phyloP scores from a whole-genome alignment of 2,113 vertebrate species.

The Tor tambroides region DNA sequence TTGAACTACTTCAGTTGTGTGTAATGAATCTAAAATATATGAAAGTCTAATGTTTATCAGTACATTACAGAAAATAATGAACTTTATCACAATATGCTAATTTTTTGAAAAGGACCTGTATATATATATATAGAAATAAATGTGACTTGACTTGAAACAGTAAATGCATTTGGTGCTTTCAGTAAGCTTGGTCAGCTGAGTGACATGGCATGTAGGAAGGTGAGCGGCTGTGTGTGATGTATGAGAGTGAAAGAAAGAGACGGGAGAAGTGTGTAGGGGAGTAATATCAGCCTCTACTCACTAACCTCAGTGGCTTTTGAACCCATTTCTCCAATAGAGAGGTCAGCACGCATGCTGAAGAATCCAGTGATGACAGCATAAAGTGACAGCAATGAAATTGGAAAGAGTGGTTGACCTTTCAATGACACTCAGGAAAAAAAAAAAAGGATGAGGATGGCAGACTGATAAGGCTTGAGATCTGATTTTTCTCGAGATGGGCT shows the following conservation, averaged over 20 bases:
- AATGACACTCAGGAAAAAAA: slow-evolving; percentile 7
- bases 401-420: slow-evolving; percentile 43
- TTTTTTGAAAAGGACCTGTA: no score
- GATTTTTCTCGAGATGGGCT: not conserved
- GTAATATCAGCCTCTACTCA: slow-evolving; percentile 21
- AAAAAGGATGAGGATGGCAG: not conserved
- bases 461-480: not conserved
- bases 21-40: no score
- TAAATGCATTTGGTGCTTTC: not conserved
- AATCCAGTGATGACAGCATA: slow-evolving; percentile 26
- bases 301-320: slow-evolving; percentile 23
- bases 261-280: not conserved
- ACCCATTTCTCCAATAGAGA: slow-evolving; percentile 23
- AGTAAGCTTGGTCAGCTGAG: not conserved
- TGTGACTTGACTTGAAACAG: slow-evolving; percentile 14
- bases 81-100: no score
- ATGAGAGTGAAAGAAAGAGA: slow-evolving; percentile 2
- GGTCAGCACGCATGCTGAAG: slow-evolving; percentile 25
- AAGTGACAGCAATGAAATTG: slow-evolving; percentile 51
- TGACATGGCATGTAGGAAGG: not conserved
- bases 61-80: no score
- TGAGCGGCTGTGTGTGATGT: not conserved
- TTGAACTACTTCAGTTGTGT: no score
- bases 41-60: no score
- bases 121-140: not conserved